Evolutionary conservation across 2,113 vertebrate species (phyloP).

Genomic region (Salvelinus fontinalis): DNA sequence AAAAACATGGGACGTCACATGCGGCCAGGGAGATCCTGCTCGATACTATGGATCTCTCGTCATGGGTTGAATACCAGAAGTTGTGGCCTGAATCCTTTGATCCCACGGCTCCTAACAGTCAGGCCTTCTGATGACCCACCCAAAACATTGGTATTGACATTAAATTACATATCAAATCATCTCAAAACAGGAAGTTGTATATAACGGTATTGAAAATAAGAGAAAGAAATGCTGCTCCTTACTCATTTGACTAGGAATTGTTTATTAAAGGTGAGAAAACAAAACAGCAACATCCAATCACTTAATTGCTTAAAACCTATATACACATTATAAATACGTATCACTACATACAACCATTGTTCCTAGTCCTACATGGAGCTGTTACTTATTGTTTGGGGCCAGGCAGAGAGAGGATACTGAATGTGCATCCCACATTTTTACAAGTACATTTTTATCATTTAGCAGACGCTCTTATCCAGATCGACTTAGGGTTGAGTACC

Average conservation of each 20-base stretch:
- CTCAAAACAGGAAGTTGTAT: too few relatives aligned
- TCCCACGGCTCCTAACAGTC: too few relatives aligned
- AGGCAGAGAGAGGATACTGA: constrained; percentile 1
- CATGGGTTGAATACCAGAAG: background rate
- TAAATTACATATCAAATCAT: too few relatives aligned
- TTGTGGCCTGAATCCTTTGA: too few relatives aligned
- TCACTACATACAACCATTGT: constrained; percentile 66
- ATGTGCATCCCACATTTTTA: too few relatives aligned
- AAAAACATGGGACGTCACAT: too few relatives aligned
- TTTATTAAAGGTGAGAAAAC: constrained; percentile 79
- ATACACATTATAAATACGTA: constrained; percentile 80
- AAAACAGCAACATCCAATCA: constrained; percentile 65
- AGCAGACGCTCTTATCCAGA: too few relatives aligned
- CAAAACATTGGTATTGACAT: too few relatives aligned
- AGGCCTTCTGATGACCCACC: too few relatives aligned
- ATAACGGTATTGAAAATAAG: background rate
- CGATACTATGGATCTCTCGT: background rate
- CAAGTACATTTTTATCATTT: too few relatives aligned
- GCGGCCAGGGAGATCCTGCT: background rate
- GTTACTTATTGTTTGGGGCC: constrained; percentile 19
- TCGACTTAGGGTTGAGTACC: too few relatives aligned
- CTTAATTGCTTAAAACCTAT: constrained; percentile 71
- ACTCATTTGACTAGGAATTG: constrained; percentile 72
- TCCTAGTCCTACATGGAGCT: constrained; percentile 56
- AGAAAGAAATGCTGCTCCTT: background rate